A percentile compares a stretch with the other conserved stretches of the same genome.
phyloP scores from a whole-genome alignment of 2,113 vertebrate species.

The Marcusenius ussheri region DNA sequence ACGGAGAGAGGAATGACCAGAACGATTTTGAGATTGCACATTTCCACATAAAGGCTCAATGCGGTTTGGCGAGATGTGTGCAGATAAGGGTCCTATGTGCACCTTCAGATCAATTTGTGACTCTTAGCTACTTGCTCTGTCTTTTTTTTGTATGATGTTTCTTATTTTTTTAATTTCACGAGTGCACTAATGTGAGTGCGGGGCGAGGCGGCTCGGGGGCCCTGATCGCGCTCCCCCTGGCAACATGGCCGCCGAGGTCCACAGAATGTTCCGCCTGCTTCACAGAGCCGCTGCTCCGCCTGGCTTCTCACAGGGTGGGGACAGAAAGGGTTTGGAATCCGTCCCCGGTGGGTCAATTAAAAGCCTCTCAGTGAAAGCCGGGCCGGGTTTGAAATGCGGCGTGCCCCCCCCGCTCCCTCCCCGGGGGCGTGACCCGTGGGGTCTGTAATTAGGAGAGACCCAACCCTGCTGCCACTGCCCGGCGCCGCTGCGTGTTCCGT shows the following conservation, averaged over 20 bases:
- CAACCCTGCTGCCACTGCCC: not conserved
- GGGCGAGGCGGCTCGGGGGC: not conserved
- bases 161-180: not conserved
- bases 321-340: not conserved
- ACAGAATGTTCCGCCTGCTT: not conserved
- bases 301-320: not conserved
- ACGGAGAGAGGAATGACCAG: not conserved
- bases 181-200: not conserved
- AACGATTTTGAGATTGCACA: not conserved
- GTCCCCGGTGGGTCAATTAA: not conserved
- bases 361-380: not conserved
- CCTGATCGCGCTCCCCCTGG: not conserved
- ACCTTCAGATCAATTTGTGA: not conserved
- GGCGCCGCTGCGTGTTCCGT: not conserved
- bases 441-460: conserved; percentile 37
- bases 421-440: conserved; percentile 1
- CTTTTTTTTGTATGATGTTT: not conserved
- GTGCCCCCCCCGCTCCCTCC: conserved; percentile 3
- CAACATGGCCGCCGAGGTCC: not conserved
- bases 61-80: not conserved
- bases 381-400: not conserved
- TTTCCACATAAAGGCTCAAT: not conserved
- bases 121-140: not conserved
- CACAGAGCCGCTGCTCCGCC: not conserved
- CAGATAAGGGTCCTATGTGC: not conserved